A percentile compares a stretch with the other conserved stretches of the same genome.
Conservation (phyloP, 2,797 vertebrate species). For the Sebastes minor region DNA sequence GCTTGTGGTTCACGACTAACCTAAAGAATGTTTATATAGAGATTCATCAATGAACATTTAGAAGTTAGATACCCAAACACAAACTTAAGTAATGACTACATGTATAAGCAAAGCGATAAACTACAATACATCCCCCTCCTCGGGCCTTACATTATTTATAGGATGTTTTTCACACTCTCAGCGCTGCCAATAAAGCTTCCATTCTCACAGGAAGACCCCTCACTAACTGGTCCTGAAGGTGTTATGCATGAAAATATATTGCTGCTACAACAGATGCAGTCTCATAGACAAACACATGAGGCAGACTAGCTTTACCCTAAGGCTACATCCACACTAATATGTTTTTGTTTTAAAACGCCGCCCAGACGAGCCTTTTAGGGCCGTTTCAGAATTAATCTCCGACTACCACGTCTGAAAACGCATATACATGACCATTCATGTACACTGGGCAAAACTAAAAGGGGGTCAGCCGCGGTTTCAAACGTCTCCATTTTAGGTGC, state of each 20-base stretch:
- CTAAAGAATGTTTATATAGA: neutral
- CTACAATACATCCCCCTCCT: neutral
- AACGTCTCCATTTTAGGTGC: no score
- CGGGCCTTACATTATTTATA: constrained; percentile 15
- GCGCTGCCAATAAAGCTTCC: constrained; percentile 14
- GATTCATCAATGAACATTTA: neutral
- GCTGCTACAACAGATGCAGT: fast-evolving
- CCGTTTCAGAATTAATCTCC: no score
- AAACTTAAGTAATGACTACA: neutral
- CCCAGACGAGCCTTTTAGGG: no score
- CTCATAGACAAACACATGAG: no score
- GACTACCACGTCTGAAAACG: no score
- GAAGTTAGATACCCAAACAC: neutral
- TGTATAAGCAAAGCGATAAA: neutral
- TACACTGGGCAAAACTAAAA: no score
- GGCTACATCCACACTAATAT: no score
- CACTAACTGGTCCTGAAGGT: constrained; percentile 43
- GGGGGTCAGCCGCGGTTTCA: fast-evolving
- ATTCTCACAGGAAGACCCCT: constrained; percentile 6
- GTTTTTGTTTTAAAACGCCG: no score
- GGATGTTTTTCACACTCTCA: constrained; percentile 5
- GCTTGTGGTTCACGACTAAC: neutral
- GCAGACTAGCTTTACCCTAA: neutral
- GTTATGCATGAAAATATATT: constrained; percentile 41
- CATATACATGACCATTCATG: no score